phyloP scores from a whole-genome alignment of 1,140 invertebrate species.

The Prorops nasuta region DNA sequence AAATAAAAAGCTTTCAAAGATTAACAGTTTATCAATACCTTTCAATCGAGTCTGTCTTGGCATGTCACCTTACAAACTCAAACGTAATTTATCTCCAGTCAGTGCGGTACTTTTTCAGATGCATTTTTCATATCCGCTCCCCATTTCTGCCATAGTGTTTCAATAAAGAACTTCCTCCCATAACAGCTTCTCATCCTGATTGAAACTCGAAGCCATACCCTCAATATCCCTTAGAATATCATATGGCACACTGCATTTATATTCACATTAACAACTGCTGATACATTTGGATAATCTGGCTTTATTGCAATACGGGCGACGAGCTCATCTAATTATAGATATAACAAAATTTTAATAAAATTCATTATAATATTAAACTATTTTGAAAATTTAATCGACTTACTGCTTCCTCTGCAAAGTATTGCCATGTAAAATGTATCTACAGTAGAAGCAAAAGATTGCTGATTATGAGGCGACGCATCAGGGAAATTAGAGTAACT shows the following conservation, averaged over 20 bases:
- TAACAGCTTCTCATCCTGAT: slow-evolving; percentile 49
- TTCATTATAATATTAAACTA: too few relatives aligned
- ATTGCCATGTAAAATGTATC: slow-evolving; percentile 71
- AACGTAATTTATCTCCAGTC: slow-evolving; percentile 57
- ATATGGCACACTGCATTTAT: slow-evolving; percentile 47
- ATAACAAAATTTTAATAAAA: not conserved
- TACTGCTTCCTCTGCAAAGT: slow-evolving; percentile 68
- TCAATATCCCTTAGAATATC: slow-evolving; percentile 51
- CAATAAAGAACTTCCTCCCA: slow-evolving; percentile 45
- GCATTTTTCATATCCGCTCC: slow-evolving; percentile 41
- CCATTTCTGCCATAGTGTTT: slow-evolving; percentile 45
- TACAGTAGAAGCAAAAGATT: slow-evolving; percentile 59
- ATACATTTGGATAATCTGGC: slow-evolving; percentile 76
- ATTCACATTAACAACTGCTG: slow-evolving; percentile 73
- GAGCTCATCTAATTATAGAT: slow-evolving; percentile 62
- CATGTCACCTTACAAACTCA: slow-evolving; percentile 58
- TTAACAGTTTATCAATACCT: slow-evolving; percentile 31
- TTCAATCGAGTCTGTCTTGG: slow-evolving; percentile 54
- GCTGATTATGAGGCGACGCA: slow-evolving; percentile 39
- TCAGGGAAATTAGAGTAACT: slow-evolving; percentile 36
- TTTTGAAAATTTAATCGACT: slow-evolving; percentile 30
- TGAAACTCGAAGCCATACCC: slow-evolving; percentile 38
- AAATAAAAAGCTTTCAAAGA: too few relatives aligned
- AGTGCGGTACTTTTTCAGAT: slow-evolving; percentile 53
- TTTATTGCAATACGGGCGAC: slow-evolving; percentile 74